Base-by-base conservation (phyloP, 2,113 vertebrate species). In the Bungarus multicinctus region DNA sequence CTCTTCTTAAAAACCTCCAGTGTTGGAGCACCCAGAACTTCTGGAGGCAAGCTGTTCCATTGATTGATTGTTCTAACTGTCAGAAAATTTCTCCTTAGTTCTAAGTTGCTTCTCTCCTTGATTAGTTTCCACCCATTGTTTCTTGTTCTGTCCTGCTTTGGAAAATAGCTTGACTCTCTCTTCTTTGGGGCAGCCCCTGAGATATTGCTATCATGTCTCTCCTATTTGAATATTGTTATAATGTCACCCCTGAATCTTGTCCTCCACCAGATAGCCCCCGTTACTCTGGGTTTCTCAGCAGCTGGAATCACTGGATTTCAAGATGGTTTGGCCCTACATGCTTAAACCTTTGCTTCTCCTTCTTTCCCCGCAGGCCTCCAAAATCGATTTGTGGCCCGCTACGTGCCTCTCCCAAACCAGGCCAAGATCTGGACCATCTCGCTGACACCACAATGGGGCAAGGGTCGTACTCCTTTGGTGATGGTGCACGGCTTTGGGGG, bases 401-500 rank as follows among this genome's bases (percentile, higher is more conserved):
- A 98, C 96, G 97, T 99, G 91, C 98, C 98, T 7, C 97, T 99
- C 55, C 98, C 98, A 20, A 98, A 97, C 97, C 98, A 98, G 91
- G 97, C 98, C 94, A 97, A 98, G 95, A 98, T 99, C 96, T 99
- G 99, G 99, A 99, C 98, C 2, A 96, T 99, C 57, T 98, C 98
- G 0, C 95, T 99, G 81, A 98, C 97, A 92, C 98, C 97, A 25
- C 93, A 98, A 89, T 92, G 95, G 60, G 89, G 50, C 85, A 93
- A 92, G 94, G 96, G 96, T 1, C 97, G 98, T 93, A 98, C 98
- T 2, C 98, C 99, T 0, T 95, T 99, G 93, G 98, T 99, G 95
- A 98, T 99, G 98, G 98, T 99, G 57, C 99, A 99, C 2, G 98
- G 99, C 45, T 99, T 99, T 54, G 99, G 98, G 87, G 99, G 98